Base-by-base conservation (phyloP, 1,140 invertebrate genomes). In the Halesus radiatus region DNA sequence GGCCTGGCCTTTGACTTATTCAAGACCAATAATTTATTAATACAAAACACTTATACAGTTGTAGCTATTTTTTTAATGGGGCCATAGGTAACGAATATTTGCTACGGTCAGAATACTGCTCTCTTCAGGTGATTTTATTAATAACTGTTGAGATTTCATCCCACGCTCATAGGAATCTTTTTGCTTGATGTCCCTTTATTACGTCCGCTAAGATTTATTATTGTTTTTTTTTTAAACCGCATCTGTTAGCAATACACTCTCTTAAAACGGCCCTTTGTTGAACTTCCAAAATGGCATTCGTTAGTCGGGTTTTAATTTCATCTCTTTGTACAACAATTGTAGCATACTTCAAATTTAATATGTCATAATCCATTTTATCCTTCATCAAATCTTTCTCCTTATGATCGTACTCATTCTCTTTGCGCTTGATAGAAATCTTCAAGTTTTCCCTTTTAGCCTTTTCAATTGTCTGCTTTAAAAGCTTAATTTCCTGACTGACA, bases 221-320 rank as follows among this genome's bases (percentile, higher is more conserved):
- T 45, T 13, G 37, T 8, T 45, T 45, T 45, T 6, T 0, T 3
- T 32, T 32, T 32, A 1, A 32, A 32, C 8, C n/a, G 23, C 72
- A 23, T 32, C 68, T 76, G 80, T 89, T 88, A 29, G 88, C 70
- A 6, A 89, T 79, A 0, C 87, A 86, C 2, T 86, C 87, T 76
- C 87, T 88, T 58, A 89, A 78, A 23, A 92, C 93, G 0, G 94
- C 93, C 86, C 95, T 96, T 85, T 97, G 95, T 87, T 97, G 96
- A 4, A 97, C 91, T 85, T 97, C 95, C 22, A 96, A 88, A 78
- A 97, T 93, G 1, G 95, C 94, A 72, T 93, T 92, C 15, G 95
- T 91, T 87, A 97, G 97, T 86, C 93, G 92, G 8, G 91, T 88
- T 85, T 96, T 94, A 20, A 97, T 85, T 62, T 95, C 93, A 84